Evolutionary conservation across 1,140 invertebrate genomes (phyloP).

Genomic region (Brachionus asplanchnoidis): DNA sequence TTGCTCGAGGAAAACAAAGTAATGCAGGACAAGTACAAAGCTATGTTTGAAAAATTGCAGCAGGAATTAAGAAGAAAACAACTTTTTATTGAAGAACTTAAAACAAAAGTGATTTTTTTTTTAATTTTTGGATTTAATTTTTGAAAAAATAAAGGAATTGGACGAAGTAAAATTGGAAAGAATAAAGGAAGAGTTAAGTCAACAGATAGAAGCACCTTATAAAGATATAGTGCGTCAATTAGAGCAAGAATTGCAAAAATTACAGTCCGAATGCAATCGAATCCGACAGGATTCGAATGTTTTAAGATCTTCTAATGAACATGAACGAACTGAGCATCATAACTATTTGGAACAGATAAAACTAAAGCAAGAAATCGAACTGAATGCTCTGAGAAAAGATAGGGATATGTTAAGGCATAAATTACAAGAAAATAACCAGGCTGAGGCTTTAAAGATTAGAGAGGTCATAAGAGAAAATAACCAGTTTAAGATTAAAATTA

Average conservation of each 20-base stretch:
- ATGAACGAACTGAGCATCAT: conserved; percentile 49
- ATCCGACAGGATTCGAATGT: conserved; percentile 53
- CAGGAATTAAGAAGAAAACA: conserved; percentile 47
- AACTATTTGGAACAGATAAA: conserved; percentile 50
- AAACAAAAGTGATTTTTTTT: conserved; percentile 46
- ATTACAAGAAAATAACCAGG: conserved; percentile 48
- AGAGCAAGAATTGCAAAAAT: conserved; percentile 50
- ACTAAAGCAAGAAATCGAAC: conserved; percentile 53
- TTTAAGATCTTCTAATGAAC: conserved; percentile 54
- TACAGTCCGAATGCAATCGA: conserved; percentile 48
- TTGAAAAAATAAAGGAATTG: conserved; percentile 11
- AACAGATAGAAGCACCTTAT: conserved; percentile 50
- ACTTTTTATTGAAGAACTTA: conserved; percentile 48
- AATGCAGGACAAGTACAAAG: conserved; percentile 53
- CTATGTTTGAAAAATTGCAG: conserved; percentile 50
- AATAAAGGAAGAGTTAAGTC: conserved; percentile 45
- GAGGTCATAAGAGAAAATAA: conserved; percentile 54
- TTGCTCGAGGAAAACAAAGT: conserved; percentile 52
- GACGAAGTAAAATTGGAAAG: conserved; percentile 35
- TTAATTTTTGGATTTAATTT: neutral
- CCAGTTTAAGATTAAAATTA: conserved; percentile 50
- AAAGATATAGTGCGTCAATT: conserved; percentile 50
- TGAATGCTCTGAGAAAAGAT: conserved; percentile 54
- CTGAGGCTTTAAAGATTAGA: conserved; percentile 50
- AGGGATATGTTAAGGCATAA: conserved; percentile 49